phyloP scores from a whole-genome alignment of 92 coral and sea anemone species.

The Epizoanthus rinbou region DNA sequence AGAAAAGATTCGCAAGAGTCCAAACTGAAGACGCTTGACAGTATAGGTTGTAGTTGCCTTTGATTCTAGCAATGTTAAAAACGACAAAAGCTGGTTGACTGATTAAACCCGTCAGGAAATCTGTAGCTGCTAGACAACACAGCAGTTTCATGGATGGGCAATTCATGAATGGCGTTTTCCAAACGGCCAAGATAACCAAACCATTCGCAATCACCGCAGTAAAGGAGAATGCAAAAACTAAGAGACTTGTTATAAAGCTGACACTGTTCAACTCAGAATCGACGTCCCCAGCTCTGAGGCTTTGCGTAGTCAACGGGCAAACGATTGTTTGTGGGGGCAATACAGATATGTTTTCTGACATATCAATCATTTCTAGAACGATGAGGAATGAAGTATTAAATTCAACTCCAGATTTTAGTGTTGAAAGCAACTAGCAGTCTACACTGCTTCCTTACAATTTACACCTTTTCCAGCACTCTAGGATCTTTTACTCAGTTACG shows the following conservation, averaged over 20 bases:
- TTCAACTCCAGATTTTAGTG: too few relatives aligned
- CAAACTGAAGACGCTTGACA: conserved; percentile 29
- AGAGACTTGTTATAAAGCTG: conserved; percentile 21
- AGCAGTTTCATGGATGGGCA: conserved; percentile 17
- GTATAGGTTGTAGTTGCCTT: conserved; percentile 24
- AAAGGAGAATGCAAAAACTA: conserved; percentile 23
- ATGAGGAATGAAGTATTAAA: too few relatives aligned
- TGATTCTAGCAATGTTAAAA: conserved; percentile 36
- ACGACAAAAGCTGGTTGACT: conserved; percentile 38
- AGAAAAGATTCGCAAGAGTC: conserved; percentile 30
- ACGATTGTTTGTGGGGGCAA: neutral
- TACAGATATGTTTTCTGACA: conserved; percentile 16
- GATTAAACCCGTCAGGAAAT: conserved; percentile 30
- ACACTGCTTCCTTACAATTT: too few relatives aligned
- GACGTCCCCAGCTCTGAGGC: conserved; percentile 34
- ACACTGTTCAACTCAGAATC: conserved; percentile 35
- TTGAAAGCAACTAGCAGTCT: too few relatives aligned
- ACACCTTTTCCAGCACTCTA: too few relatives aligned
- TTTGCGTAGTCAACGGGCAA: conserved; percentile 33
- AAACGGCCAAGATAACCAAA: conserved; percentile 17
- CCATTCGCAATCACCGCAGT: conserved; percentile 37
- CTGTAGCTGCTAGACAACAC: conserved; percentile 38
- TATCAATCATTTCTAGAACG: too few relatives aligned
- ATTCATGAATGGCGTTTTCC: conserved; percentile 28
- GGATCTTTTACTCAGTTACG: too few relatives aligned